Conservation (phyloP, 37 sponge, comb jelly and placozoan genomes). For the Aphrocallistes beatrix region DNA sequence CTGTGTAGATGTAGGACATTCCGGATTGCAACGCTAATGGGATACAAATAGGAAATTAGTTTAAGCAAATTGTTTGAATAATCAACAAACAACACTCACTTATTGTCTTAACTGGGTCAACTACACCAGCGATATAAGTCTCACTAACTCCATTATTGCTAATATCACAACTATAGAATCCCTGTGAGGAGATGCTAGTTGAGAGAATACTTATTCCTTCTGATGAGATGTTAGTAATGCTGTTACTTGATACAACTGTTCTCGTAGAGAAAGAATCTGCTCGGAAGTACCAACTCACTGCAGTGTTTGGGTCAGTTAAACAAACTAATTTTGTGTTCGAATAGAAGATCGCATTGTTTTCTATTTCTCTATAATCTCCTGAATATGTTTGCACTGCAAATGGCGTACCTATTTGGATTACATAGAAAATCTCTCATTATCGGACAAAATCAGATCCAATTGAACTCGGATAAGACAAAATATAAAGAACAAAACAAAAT, state of each 20-base stretch:
- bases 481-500: too few species aligned
- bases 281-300: background rate
- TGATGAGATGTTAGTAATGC: background rate
- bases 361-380: background rate
- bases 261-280: background rate
- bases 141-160: background rate
- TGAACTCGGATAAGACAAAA: too few species aligned
- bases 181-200: too few species aligned
- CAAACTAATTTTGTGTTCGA: background rate
- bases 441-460: too few species aligned
- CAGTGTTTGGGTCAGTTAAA: background rate
- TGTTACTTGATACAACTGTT: background rate
- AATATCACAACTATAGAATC: background rate
- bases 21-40: background rate
- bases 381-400: background rate
- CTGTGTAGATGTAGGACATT: background rate
- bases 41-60: too few species aligned
- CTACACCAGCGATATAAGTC: background rate
- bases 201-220: too few species aligned
- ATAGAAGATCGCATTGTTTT: background rate
- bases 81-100: too few species aligned
- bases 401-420: background rate
- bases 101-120: background rate
- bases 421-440: too few species aligned
- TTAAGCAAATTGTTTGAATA: too few species aligned